These are phyloP conservation scores for Coregonus suidteri DNA, from an alignment of 2,797 vertebrate species.

Conservation along the genomic window DNA sequence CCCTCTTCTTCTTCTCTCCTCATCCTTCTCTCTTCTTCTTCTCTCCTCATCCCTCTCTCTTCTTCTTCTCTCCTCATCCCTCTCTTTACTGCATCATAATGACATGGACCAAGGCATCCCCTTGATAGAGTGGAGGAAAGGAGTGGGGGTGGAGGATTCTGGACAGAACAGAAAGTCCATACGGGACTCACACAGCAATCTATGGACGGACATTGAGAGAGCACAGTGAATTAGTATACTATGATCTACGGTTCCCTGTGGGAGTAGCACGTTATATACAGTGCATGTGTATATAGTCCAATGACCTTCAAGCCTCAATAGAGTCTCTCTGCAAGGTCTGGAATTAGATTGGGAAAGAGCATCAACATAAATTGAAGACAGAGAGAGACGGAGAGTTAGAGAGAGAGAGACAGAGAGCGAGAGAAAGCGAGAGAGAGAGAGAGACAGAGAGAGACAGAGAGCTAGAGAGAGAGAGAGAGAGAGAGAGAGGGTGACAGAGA, in stretches of 20 bases:
- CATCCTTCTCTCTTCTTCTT: conserved; percentile 3
- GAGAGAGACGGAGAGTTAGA: conserved; percentile 14
- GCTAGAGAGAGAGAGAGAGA: conserved; percentile 29
- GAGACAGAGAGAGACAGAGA: background rate
- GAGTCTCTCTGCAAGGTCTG: conserved; percentile 49
- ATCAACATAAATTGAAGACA: conserved; percentile 69
- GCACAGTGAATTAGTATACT: background rate
- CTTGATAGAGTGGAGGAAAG: background rate
- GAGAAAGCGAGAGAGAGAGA: background rate
- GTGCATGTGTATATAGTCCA: conserved; percentile 46
- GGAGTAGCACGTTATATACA: conserved; percentile 42
- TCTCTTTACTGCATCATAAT: conserved; percentile 36
- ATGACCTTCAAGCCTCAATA: conserved; percentile 69
- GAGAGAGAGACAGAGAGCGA: background rate
- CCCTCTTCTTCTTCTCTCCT: background rate
- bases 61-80: background rate
- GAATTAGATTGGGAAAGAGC: conserved; percentile 68
- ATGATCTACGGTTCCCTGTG: conserved; percentile 29
- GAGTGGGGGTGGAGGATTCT: background rate
- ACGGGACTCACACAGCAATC: background rate
- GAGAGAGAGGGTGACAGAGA: conserved; percentile 20
- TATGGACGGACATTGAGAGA: conserved; percentile 28
- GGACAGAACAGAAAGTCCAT: conserved; percentile 20
- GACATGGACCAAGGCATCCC: conserved; percentile 5
- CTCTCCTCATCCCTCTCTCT: background rate